Conservation (phyloP, 2,113 vertebrate species). For the Petrocephalus zakoni region DNA sequence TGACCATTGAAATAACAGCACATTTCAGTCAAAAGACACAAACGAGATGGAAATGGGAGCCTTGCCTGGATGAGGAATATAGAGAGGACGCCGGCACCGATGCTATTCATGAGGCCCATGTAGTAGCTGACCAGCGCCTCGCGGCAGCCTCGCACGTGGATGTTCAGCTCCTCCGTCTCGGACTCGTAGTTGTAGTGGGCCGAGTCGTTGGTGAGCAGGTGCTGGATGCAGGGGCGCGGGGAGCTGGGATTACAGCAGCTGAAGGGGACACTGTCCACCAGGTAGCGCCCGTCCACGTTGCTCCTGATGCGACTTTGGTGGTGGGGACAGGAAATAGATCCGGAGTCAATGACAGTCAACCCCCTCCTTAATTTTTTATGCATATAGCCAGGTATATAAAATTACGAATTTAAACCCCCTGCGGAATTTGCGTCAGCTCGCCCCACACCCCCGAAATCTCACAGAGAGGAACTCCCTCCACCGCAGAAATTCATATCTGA, state of each 20-base stretch:
- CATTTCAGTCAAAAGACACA: not conserved
- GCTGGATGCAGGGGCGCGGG: slow-evolving; percentile 70
- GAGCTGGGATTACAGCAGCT: slow-evolving; percentile 74
- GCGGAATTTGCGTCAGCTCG: not conserved
- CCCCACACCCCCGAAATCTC: not conserved
- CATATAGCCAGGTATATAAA: too few relatives aligned
- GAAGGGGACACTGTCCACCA: slow-evolving; percentile 71
- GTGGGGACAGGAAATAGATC: not conserved
- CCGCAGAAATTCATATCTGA: not conserved
- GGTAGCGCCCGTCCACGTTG: slow-evolving; percentile 71
- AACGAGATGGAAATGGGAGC: too few relatives aligned
- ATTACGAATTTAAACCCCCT: not conserved
- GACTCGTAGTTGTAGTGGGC: slow-evolving; percentile 73
- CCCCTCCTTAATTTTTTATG: too few relatives aligned
- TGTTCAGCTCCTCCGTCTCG: slow-evolving; percentile 70
- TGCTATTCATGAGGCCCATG: slow-evolving; percentile 68
- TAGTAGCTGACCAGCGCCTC: slow-evolving; percentile 65
- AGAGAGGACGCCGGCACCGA: slow-evolving; percentile 61
- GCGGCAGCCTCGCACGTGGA: slow-evolving; percentile 66
- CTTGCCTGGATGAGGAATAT: slow-evolving; percentile 67
- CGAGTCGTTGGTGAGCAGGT: slow-evolving; percentile 67
- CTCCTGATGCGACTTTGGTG: slow-evolving; percentile 64
- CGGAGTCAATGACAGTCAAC: not conserved
- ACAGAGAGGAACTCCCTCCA: not conserved
- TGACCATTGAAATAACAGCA: not conserved